phyloP scores from a whole-genome alignment of 2,797 vertebrate genomes.

The Phoeniculus purpureus region DNA sequence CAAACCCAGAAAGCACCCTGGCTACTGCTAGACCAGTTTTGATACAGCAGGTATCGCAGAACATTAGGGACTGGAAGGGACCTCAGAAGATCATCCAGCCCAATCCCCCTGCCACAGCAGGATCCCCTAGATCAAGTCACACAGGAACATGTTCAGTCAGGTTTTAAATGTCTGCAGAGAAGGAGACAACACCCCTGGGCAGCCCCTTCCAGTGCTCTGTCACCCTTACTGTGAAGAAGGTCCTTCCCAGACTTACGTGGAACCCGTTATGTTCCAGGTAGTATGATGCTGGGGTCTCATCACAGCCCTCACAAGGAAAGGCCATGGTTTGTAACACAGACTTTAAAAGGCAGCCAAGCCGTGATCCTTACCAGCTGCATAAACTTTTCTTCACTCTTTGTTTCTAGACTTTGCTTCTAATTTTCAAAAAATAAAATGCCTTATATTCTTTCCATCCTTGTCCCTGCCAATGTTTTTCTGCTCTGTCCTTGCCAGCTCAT shows the following conservation, averaged over 20 bases:
- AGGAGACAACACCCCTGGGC: no score
- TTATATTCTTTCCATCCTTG: background rate
- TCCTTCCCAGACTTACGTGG: no score
- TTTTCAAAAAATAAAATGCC: constrained; percentile 59
- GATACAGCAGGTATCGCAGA: background rate
- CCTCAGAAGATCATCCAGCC: no score
- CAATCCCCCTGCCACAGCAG: no score
- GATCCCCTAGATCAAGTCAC: no score
- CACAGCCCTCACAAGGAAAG: background rate
- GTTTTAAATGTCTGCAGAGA: no score
- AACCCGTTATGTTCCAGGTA: background rate
- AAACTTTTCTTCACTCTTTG: constrained; percentile 4
- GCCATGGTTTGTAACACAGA: background rate
- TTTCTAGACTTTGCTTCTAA: constrained; percentile 46
- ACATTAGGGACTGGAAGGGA: no score
- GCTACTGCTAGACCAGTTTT: background rate
- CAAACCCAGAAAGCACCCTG: background rate
- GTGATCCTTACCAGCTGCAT: background rate
- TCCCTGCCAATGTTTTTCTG: constrained; percentile 44
- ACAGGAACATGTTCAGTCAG: no score
- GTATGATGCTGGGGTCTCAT: background rate
- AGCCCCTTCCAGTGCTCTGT: no score
- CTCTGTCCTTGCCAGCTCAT: constrained; percentile 50
- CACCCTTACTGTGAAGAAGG: no score
- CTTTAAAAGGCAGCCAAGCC: background rate